Conservation (phyloP, 2,797 vertebrate species). For the Chaetophractus vellerosus region DNA sequence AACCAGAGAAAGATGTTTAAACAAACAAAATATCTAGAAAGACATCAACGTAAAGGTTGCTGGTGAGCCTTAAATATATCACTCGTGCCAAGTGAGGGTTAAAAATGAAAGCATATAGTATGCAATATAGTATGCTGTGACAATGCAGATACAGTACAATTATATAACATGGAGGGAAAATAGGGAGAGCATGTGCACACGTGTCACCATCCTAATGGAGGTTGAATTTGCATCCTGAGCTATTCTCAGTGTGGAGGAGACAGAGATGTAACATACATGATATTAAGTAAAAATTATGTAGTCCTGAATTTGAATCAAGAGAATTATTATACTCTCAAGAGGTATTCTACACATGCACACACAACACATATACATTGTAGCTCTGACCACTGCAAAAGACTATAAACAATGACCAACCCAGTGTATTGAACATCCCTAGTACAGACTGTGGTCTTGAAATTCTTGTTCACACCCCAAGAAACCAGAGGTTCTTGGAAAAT, state of each 20-base stretch:
- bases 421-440: not conserved
- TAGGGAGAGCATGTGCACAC: not conserved
- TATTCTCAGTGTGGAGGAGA: not conserved
- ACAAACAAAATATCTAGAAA: not conserved
- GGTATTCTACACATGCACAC: not conserved
- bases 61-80: not conserved
- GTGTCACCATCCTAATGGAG: not conserved
- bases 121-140: not conserved
- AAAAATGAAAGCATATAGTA: not conserved
- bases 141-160: not conserved
- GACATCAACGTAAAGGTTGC: not conserved
- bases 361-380: not conserved
- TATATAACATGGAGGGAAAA: not conserved
- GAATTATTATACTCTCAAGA: not conserved
- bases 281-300: not conserved
- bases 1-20: not conserved
- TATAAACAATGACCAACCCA: not conserved
- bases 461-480: not conserved
- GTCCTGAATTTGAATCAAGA: not conserved
- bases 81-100: not conserved
- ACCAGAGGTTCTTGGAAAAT: not conserved
- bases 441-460: not conserved
- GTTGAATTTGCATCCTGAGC: not conserved
- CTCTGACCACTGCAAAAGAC: not conserved
- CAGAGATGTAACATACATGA: not conserved